Evolutionary conservation across 2,888 invertebrate genomes (phyloP).

Genomic region (Suillia variegata): DNA sequence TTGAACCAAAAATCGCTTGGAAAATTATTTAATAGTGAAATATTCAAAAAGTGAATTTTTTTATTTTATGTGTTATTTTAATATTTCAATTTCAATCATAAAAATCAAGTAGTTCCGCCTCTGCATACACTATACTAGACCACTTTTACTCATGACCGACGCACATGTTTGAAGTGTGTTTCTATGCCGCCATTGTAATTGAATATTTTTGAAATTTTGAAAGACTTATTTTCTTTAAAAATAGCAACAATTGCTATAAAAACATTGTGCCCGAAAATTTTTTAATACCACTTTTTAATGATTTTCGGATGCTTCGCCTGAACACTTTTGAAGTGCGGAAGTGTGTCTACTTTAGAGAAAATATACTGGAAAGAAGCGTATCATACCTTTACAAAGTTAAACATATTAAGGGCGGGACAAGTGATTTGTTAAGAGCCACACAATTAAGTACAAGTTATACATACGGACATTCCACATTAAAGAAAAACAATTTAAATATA

Average conservation of each 20-base stretch:
- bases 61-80: slow-evolving; percentile 42
- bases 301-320: slow-evolving; percentile 16
- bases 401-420: slow-evolving; percentile 15
- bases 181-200: neutral
- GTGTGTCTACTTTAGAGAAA: slow-evolving; percentile 22
- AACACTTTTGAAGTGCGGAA: slow-evolving; percentile 33
- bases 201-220: neutral
- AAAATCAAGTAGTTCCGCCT: slow-evolving; percentile 38
- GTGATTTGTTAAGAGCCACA: slow-evolving; percentile 14
- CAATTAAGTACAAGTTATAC: too few relatives aligned
- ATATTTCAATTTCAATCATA: slow-evolving; percentile 29
- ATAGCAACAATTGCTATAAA: slow-evolving; percentile 31
- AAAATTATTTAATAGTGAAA: too few relatives aligned
- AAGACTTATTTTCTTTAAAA: slow-evolving; percentile 23
- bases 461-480: slow-evolving; percentile 9
- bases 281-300: slow-evolving; percentile 7
- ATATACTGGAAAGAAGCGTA: slow-evolving; percentile 7
- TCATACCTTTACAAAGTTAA: too few relatives aligned
- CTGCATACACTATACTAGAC: slow-evolving; percentile 24
- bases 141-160: too few relatives aligned
- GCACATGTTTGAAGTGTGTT: neutral
- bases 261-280: slow-evolving; percentile 16
- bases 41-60: too few relatives aligned
- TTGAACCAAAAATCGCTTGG: too few relatives aligned
- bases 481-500: neutral